Percentiles rank a stretch among this genome's conserved stretches.
These are phyloP conservation scores for Megalopta genalis DNA, from an alignment of 1,140 invertebrate species.

Conservation along the genomic window DNA sequence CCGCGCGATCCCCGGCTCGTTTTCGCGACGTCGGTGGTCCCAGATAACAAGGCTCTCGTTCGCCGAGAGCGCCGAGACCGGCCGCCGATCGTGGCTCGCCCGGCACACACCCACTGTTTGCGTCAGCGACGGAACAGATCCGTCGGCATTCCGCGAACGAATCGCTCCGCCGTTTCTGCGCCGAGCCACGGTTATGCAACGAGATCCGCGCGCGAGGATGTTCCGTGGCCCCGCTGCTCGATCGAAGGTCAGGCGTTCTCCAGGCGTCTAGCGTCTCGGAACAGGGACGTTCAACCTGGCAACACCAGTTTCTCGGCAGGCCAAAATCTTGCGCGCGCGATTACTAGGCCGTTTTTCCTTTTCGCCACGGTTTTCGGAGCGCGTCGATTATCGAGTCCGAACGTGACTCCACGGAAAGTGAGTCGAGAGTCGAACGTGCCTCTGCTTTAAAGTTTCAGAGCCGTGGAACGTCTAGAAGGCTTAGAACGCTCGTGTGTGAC, in stretches of 20 bases:
- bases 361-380: no score
- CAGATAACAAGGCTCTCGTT: no score
- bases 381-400: no score
- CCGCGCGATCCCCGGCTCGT: not conserved
- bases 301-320: no score
- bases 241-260: constrained; percentile 16
- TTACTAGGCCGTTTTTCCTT: no score
- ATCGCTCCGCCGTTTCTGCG: not conserved
- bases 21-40: constrained; percentile 36
- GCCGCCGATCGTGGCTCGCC: not conserved
- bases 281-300: no score
- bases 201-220: constrained; percentile 7
- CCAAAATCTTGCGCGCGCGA: no score
- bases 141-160: not conserved
- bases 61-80: no score
- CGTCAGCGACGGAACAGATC: constrained; percentile 22
- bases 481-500: constrained; percentile 16
- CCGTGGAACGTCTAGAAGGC: not conserved
- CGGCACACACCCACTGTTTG: constrained; percentile 31
- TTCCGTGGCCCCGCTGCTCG: not conserved
- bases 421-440: no score
- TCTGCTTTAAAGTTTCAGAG: no score
- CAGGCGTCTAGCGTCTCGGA: not conserved
- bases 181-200: constrained; percentile 31
- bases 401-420: no score